Conservation (phyloP, 2,888 invertebrate genomes). For the Hemaris fuciformis region DNA sequence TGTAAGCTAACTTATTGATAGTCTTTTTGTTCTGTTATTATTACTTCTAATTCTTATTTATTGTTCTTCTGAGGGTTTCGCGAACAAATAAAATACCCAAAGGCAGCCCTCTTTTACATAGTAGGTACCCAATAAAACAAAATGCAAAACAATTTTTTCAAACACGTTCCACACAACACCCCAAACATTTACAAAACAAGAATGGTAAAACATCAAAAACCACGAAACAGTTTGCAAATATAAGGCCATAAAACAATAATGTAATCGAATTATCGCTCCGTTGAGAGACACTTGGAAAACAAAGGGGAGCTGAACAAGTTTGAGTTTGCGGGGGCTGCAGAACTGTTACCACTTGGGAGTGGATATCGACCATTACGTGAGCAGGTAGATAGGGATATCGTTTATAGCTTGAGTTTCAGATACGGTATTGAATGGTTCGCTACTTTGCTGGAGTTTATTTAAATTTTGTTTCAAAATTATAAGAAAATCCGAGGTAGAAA, state of each 20-base stretch:
- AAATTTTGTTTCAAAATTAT: neutral
- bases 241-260: constrained; percentile 44
- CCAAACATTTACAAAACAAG: neutral
- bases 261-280: constrained; percentile 45
- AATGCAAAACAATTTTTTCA: neutral
- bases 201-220: neutral
- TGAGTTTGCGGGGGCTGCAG: constrained; percentile 15
- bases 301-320: constrained; percentile 32
- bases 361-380: neutral
- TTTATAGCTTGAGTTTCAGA: too few relatives aligned
- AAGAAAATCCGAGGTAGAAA: neutral
- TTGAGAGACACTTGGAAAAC: constrained; percentile 35
- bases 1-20: too few relatives aligned
- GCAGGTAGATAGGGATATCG: neutral
- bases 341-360: neutral
- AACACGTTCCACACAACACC: neutral
- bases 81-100: too few relatives aligned
- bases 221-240: constrained; percentile 1
- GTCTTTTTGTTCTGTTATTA: too few relatives aligned
- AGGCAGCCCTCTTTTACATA: neutral
- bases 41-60: too few relatives aligned
- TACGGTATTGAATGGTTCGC: too few relatives aligned
- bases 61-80: too few relatives aligned
- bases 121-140: neutral
- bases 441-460: too few relatives aligned